These are phyloP conservation scores for Meloe dianella DNA, from an alignment of 2,888 invertebrate species.

Conservation along the genomic window DNA sequence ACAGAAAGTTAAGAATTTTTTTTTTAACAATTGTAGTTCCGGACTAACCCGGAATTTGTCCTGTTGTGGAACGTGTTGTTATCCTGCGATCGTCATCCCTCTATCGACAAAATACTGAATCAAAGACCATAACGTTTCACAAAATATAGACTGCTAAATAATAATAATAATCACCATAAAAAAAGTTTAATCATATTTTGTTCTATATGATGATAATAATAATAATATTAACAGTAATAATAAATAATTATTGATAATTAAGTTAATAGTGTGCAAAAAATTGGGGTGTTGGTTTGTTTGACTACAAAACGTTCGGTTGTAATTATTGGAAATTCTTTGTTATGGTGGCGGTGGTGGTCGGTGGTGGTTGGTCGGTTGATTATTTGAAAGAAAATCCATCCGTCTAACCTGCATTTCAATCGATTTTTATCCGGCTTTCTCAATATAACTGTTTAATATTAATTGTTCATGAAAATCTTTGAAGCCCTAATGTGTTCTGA, in stretches of 20 bases:
- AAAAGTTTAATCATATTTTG: not conserved
- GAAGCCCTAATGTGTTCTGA: constrained; percentile 55
- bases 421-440: too few relatives aligned
- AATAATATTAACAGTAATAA: constrained; percentile 30
- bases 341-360: constrained; percentile 3
- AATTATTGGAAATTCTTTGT: constrained; percentile 27
- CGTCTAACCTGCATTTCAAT: constrained; percentile 46
- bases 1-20: too few relatives aligned
- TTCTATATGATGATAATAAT: not conserved
- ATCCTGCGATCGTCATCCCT: constrained; percentile 41
- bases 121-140: constrained; percentile 46
- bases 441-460: too few relatives aligned
- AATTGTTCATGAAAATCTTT: not conserved
- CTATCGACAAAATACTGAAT: constrained; percentile 49
- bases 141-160: constrained; percentile 46
- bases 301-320: constrained; percentile 22
- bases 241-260: constrained; percentile 16
- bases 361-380: not conserved
- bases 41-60: constrained; percentile 37
- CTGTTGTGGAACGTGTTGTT: constrained; percentile 42
- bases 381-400: not conserved
- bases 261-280: not conserved
- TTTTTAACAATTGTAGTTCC: not conserved
- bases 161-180: constrained; percentile 34
- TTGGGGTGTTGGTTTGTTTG: not conserved